phyloP scores from a whole-genome alignment of 2,113 vertebrate species.

The Calyptommatus sinebrachiatus region DNA sequence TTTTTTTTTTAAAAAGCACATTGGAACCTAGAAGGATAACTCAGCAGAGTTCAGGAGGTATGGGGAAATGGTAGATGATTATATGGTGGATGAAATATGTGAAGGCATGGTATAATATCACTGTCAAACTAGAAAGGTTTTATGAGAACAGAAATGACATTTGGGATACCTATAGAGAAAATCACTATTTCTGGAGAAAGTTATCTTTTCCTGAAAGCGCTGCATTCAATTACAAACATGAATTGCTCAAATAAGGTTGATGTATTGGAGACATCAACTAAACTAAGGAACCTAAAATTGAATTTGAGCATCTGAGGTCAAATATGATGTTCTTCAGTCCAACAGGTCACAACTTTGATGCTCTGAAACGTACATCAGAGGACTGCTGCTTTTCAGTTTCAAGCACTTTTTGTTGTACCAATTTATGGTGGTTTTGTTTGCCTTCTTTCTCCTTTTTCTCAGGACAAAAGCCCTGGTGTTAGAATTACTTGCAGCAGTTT shows the following conservation, averaged over 20 bases:
- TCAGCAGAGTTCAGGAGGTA: not conserved
- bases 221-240: not conserved
- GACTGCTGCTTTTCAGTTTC: not conserved
- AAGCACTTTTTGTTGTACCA: not conserved
- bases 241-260: not conserved
- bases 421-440: constrained; percentile 30
- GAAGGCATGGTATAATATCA: too few relatives aligned
- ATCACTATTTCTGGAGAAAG: not conserved
- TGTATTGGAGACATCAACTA: not conserved
- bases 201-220: too few relatives aligned
- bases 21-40: not conserved
- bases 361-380: not conserved
- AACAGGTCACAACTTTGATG: not conserved
- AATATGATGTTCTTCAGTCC: not conserved
- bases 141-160: too few relatives aligned
- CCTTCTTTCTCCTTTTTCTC: constrained; percentile 2
- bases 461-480: constrained; percentile 97
- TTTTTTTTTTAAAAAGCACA: too few relatives aligned
- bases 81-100: too few relatives aligned
- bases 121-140: too few relatives aligned
- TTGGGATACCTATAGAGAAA: not conserved
- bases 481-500: constrained; percentile 94
- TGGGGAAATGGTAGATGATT: not conserved
- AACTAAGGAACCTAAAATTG: not conserved
- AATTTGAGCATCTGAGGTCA: too few relatives aligned